Percentiles rank a stretch among this genome's conserved stretches.
phyloP scores from a whole-genome alignment of 2,113 vertebrate genomes.

The Eurypyga helias region DNA sequence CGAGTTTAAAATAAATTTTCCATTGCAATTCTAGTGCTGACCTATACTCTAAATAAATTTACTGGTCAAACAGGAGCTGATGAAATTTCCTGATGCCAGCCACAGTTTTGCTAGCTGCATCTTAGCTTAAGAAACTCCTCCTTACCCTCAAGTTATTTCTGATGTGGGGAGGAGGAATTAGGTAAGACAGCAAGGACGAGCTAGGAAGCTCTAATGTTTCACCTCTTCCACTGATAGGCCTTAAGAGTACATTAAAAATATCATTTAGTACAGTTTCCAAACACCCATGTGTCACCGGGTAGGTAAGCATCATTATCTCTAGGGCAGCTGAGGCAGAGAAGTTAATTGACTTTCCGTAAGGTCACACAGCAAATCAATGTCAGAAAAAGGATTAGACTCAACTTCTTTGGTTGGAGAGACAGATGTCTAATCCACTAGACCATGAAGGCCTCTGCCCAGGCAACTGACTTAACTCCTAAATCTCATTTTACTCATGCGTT shows the following conservation, averaged over 20 bases:
- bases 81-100: not conserved
- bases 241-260: slow-evolving; percentile 20
- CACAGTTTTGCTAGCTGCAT: not conserved
- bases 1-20: not conserved
- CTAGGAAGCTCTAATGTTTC: slow-evolving; percentile 7
- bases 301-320: slow-evolving; percentile 52
- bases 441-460: slow-evolving; percentile 32
- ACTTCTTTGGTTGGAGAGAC: slow-evolving; percentile 42
- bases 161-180: not conserved
- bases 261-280: not conserved
- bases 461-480: slow-evolving; percentile 63
- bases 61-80: not conserved
- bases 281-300: not conserved
- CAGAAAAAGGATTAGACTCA: slow-evolving; percentile 59
- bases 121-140: slow-evolving; percentile 6
- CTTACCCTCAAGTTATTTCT: not conserved
- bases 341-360: slow-evolving; percentile 66
- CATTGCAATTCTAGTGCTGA: not conserved
- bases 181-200: not conserved
- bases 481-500: slow-evolving; percentile 57
- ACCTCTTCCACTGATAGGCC: not conserved
- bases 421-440: slow-evolving; percentile 67
- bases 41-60: not conserved
- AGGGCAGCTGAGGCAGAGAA: slow-evolving; percentile 57
- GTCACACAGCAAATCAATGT: slow-evolving; percentile 53